phyloP scores from a whole-genome alignment of 2,113 vertebrate species.

The Sinocyclocheilus anshuiensis region DNA sequence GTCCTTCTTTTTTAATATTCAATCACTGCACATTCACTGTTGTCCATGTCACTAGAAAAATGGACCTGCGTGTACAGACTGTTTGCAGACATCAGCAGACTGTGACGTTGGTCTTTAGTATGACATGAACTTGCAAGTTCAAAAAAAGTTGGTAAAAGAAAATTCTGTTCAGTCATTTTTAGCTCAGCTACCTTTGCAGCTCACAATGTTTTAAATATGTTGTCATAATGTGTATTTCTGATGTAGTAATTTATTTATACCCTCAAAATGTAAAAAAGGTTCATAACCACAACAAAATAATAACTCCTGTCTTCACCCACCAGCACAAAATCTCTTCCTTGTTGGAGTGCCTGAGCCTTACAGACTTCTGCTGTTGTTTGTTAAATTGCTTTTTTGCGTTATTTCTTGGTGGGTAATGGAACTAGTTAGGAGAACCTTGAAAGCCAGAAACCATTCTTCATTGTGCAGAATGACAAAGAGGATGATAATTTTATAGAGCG shows the following conservation, averaged over 20 bases:
- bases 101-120: neutral
- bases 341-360: neutral
- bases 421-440: neutral
- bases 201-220: too few species aligned
- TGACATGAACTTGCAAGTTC: neutral
- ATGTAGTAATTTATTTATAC: neutral
- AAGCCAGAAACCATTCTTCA: neutral
- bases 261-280: neutral
- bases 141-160: neutral
- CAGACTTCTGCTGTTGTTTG: slow-evolving; percentile 3
- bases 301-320: neutral
- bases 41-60: too few species aligned
- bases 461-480: neutral
- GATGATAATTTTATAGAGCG: neutral
- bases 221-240: neutral
- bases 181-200: too few species aligned
- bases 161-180: neutral
- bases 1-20: too few species aligned
- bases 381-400: slow-evolving; percentile 15
- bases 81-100: too few species aligned
- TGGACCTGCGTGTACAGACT: too few species aligned
- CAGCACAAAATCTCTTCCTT: neutral
- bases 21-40: too few species aligned
- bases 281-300: neutral
- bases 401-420: slow-evolving; percentile 22